Conservation (phyloP, 2,113 vertebrate species). For the Tamias sibiricus region DNA sequence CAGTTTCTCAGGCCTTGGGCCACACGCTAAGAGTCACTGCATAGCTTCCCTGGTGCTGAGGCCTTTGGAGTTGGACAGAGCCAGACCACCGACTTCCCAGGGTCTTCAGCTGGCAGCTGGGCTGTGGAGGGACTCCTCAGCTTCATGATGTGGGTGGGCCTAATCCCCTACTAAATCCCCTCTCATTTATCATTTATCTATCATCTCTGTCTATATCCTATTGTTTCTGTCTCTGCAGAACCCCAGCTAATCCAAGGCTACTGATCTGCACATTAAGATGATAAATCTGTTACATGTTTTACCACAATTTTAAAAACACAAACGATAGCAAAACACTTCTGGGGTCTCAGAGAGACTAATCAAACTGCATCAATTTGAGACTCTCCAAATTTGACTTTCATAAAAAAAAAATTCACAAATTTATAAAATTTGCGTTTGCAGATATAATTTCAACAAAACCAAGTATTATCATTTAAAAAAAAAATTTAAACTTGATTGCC, state of each 20-base stretch:
- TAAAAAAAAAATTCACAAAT: conserved; percentile 54
- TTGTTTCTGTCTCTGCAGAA: not conserved
- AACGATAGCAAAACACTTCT: not conserved
- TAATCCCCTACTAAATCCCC: too few species aligned
- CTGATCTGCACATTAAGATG: not conserved
- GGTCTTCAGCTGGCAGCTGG: not conserved
- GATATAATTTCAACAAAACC: conserved; percentile 1
- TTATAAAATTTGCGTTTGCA: conserved; percentile 22
- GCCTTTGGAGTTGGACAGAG: not conserved
- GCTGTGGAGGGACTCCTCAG: not conserved
- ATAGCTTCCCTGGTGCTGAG: not conserved
- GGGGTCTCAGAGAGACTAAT: conserved; percentile 39
- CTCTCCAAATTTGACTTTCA: conserved; percentile 41
- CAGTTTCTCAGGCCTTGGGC: too few species aligned
- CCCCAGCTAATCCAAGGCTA: not conserved
- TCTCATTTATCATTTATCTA: too few species aligned
- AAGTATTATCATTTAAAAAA: not conserved
- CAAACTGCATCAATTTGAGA: not conserved
- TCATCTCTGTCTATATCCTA: not conserved
- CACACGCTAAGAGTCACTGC: too few species aligned
- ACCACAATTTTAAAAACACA: not conserved
- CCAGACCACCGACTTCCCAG: not conserved
- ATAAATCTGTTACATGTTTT: not conserved
- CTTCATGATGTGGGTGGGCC: too few species aligned
- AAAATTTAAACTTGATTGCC: too few species aligned